Evolutionary conservation across 37 sponge, comb jelly and placozoan genomes (phyloP), one percentile per base, ranked within the genome.

Genomic region (Halichondria panicea): DNA sequence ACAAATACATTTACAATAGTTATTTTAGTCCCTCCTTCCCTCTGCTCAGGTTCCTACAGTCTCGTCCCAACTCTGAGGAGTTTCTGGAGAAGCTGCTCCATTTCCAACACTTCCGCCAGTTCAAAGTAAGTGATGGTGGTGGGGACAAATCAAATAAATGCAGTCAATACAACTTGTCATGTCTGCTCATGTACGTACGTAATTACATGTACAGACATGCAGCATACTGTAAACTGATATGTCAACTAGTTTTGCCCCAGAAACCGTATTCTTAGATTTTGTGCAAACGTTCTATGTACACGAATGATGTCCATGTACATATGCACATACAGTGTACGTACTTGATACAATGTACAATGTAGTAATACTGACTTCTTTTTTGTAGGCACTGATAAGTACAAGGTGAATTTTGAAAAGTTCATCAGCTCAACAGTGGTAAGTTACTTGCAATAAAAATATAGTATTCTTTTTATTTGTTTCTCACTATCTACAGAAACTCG

Each of bases 31-130:
- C 32, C 7, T 62, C 64, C 31, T 7, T 13, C 52, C 44, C 34
- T 27, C 27, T 74, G 46, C 37, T 44, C 63, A 91, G 93, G 33
- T 93, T 93, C 52, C 46, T 85, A 13, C 75, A 73, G 41, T 75
- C 84, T 0, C 77, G 88, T 0, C 85, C 84, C 24, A 56, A 88
- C 36, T 74, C 77, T 81, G 71, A 75, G 44, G 70, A 86, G 32
- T 82, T 94, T 50, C 64, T 94, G 45, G 66, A 57, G 28, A 30
- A 78, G 15, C 81, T 94, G 39, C 81, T 87, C 3, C 92, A 94
- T 63, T 90, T 94, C 52, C 94, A 94, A 50, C 94, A 94, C 79
- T 94, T 94, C 53, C 84, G 93, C 40, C 94, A 94, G 88, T 89
- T 94, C 72, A 73, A 55, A 66, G 86, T 79, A 33, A 39, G 67